A percentile compares a stretch with the other conserved stretches of the same genome.
phyloP scores from a whole-genome alignment of 64 coral and sea anemone genomes.

The Orbicella faveolata region DNA sequence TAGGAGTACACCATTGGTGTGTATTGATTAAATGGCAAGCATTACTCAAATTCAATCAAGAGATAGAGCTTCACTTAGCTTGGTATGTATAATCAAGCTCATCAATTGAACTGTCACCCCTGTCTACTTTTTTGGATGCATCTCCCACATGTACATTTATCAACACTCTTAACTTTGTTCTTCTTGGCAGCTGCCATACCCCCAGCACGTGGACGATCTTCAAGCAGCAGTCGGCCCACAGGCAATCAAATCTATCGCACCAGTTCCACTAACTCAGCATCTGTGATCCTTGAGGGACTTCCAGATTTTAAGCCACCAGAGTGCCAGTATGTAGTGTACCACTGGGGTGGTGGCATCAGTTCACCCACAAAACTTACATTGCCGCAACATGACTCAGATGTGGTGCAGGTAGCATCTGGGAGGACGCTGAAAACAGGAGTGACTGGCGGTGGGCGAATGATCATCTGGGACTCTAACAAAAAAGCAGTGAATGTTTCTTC shows the following conservation, averaged over 20 bases:
- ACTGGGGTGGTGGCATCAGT: slow-evolving; percentile 81
- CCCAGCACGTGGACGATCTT: slow-evolving; percentile 55
- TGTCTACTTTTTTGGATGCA: too few species aligned
- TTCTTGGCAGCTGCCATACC: slow-evolving; percentile 68
- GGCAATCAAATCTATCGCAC: slow-evolving; percentile 44
- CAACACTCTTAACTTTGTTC: background rate
- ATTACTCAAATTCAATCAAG: too few species aligned
- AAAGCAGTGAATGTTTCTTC: slow-evolving; percentile 26
- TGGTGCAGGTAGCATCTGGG: slow-evolving; percentile 84
- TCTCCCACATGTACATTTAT: too few species aligned
- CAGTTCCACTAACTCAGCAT: slow-evolving; percentile 68
- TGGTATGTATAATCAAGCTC: too few species aligned
- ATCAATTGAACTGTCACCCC: too few species aligned
- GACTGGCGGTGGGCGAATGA: slow-evolving; percentile 78
- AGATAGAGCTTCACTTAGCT: too few species aligned
- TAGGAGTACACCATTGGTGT: too few species aligned
- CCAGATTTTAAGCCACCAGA: slow-evolving; percentile 70
- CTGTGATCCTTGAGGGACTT: slow-evolving; percentile 70
- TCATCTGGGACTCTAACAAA: slow-evolving; percentile 80
- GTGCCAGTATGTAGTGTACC: slow-evolving; percentile 69
- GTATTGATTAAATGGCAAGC: too few species aligned
- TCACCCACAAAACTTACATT: slow-evolving; percentile 66
- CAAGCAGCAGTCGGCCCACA: background rate
- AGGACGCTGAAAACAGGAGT: slow-evolving; percentile 85
- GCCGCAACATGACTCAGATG: slow-evolving; percentile 86